Conservation (phyloP, 2,113 vertebrate genomes). For the Glaucomys volans region DNA sequence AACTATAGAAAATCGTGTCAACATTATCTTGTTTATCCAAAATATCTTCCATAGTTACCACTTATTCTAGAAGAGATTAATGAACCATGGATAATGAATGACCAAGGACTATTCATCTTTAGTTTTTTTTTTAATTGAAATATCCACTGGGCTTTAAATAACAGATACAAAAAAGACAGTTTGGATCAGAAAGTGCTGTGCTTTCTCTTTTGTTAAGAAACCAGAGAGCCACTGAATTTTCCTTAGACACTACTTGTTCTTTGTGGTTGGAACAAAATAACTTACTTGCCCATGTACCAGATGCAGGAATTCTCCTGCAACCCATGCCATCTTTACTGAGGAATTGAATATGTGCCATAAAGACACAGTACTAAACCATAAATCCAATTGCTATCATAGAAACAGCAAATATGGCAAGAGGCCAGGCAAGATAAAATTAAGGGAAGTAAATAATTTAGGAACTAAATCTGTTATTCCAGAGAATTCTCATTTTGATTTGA, state of each 20-base stretch:
- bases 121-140: constrained; percentile 82
- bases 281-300: constrained; percentile 54
- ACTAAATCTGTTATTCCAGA: constrained; percentile 84
- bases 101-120: constrained; percentile 81
- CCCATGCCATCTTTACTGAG: constrained; percentile 67
- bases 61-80: constrained; percentile 77
- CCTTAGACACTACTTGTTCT: constrained; percentile 82
- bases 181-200: constrained; percentile 89
- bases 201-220: constrained; percentile 85
- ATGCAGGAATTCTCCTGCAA: constrained; percentile 50
- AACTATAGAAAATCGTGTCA: constrained; percentile 63
- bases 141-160: constrained; percentile 86
- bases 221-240: constrained; percentile 85
- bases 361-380: constrained; percentile 69
- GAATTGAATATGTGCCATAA: constrained; percentile 62
- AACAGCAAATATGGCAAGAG: constrained; percentile 78
- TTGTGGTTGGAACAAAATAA: constrained; percentile 77
- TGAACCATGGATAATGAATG: constrained; percentile 83
- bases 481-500: constrained; percentile 86
- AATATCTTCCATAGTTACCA: constrained; percentile 81
- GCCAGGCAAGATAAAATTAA: constrained; percentile 84
- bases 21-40: constrained; percentile 68
- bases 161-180: constrained; percentile 83
- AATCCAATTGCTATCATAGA: constrained; percentile 61
- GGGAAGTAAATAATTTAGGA: constrained; percentile 85